phyloP scores from a whole-genome alignment of 2,888 invertebrate species.

The Autographa pulchrina region DNA sequence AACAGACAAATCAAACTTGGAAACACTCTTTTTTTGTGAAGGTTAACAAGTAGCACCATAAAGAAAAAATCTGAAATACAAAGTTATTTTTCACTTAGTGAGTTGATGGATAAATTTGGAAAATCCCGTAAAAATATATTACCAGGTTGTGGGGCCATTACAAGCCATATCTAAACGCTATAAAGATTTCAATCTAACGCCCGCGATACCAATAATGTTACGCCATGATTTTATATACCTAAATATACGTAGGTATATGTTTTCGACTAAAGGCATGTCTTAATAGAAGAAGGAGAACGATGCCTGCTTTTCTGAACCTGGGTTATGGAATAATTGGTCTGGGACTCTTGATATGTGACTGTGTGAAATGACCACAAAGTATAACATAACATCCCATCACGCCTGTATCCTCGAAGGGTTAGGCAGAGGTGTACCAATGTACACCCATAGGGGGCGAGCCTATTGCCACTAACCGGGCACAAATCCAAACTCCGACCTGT shows the following conservation, averaged over 20 bases:
- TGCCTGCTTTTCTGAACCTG: too few species aligned
- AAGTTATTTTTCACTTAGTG: background rate
- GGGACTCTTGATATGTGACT: too few species aligned
- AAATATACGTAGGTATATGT: background rate
- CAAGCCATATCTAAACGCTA: background rate
- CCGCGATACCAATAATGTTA: background rate
- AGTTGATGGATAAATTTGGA: background rate
- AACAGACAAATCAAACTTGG: too few species aligned
- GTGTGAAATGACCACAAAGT: too few species aligned
- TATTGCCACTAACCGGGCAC: too few species aligned
- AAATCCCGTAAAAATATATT: slow-evolving; percentile 3
- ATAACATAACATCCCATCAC: too few species aligned
- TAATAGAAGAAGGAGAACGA: too few species aligned
- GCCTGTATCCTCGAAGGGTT: too few species aligned
- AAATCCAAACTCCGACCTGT: too few species aligned
- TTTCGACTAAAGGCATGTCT: background rate
- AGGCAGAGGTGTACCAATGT: too few species aligned
- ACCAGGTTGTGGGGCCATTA: background rate
- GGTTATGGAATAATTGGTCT: too few species aligned
- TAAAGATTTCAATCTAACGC: slow-evolving; percentile 3
- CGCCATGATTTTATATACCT: background rate
- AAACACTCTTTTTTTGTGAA: background rate
- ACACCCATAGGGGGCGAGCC: too few species aligned
- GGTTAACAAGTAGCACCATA: background rate
- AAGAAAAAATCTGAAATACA: background rate